Conservation (phyloP, 2,797 vertebrate genomes). For the Ceryle rudis region DNA sequence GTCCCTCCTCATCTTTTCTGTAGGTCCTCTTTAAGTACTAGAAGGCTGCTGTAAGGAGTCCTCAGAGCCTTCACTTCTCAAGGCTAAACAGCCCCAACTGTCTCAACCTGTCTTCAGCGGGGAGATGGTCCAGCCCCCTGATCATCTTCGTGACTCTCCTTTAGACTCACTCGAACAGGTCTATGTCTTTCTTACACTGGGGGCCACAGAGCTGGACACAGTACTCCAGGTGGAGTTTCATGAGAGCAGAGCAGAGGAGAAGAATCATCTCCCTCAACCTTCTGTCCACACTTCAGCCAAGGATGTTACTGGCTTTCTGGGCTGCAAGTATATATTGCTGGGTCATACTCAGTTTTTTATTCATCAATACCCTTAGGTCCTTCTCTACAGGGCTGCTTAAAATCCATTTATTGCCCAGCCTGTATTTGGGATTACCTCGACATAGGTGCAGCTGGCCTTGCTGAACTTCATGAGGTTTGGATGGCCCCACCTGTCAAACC, state of each 20-base stretch:
- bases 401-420: not conserved
- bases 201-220: not conserved
- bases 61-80: not conserved
- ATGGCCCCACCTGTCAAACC: not conserved
- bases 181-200: not conserved
- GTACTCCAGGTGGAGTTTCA: not conserved
- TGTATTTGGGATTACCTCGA: not conserved
- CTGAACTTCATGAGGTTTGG: not conserved
- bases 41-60: not conserved
- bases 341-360: not conserved
- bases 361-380: not conserved
- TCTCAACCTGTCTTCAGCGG: not conserved
- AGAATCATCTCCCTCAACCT: not conserved
- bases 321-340: not conserved
- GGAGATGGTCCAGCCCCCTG: not conserved
- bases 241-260: not conserved
- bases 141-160: not conserved
- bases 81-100: not conserved
- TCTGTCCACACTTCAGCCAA: not conserved
- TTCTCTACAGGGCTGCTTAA: not conserved
- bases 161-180: not conserved
- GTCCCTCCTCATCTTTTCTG: not conserved
- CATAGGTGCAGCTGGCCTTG: not conserved
- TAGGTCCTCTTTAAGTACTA: not conserved
- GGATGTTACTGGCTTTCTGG: not conserved